phyloP scores from a whole-genome alignment of 53 echinoderm and acorn worm genomes.

The Stichopus horrens region DNA sequence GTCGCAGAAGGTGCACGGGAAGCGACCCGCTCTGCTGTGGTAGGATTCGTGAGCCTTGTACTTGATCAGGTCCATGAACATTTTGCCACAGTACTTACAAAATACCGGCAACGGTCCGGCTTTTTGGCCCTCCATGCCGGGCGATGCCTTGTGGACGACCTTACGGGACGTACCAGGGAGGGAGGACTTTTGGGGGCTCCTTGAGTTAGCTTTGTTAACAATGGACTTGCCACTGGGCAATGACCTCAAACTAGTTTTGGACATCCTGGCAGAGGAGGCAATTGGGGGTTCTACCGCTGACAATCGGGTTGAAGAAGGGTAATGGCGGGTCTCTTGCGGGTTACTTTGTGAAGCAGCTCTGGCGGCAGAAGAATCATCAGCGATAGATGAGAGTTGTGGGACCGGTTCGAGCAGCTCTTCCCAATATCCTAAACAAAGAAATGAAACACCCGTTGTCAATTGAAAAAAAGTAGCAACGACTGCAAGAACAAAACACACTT shows the following conservation, averaged over 20 bases:
- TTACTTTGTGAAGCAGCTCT: neutral
- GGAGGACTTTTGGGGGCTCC: neutral
- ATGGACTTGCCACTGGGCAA: neutral
- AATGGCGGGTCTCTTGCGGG: neutral
- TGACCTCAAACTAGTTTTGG: neutral
- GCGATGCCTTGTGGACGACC: neutral
- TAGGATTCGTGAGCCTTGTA: neutral
- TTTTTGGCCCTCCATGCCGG: neutral
- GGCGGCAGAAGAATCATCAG: neutral
- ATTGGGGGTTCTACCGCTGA: neutral
- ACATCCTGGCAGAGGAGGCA: neutral
- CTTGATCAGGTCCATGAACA: conserved; percentile 16
- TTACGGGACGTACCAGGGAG: neutral
- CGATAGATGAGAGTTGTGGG: neutral
- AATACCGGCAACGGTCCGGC: neutral
- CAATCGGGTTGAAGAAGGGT: neutral
- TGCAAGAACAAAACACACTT: too few species aligned
- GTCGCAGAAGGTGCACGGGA: conserved; percentile 16
- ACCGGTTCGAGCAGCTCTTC: neutral
- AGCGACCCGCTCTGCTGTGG: neutral
- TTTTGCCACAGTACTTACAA: conserved; percentile 29
- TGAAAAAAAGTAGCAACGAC: too few species aligned
- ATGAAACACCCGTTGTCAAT: conserved; percentile 1
- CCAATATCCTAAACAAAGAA: conserved; percentile 14
- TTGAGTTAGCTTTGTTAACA: neutral